Evolutionary conservation across 2,888 invertebrate genomes (phyloP), one percentile per base, ranked within the genome.

Genomic region (Diaphora mendica): DNA sequence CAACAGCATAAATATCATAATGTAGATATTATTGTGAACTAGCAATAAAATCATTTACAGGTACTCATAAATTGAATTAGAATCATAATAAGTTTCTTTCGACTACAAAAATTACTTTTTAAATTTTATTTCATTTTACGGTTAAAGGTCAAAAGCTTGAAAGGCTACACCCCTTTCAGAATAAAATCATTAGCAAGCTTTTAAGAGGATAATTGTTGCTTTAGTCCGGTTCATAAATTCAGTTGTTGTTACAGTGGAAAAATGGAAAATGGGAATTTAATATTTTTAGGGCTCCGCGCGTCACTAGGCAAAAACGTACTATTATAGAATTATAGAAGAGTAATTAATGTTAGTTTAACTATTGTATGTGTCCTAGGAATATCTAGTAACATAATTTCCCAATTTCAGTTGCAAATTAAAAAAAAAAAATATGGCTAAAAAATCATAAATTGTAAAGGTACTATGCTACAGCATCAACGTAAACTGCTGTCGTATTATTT

Each of bases 111-210:
- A 15, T 7, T 13, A 17, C 26, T 30, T 48, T 48, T 30, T 30
- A 68, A 30, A 42, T 67, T n/a, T 1, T 55, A 65, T 65, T 48
- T 74, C 77, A 71, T 67, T 74, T 72, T 71, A 79, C 51, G 5
- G 33, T 15, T 42, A 76, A 76, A 77, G 81, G 74, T 82, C 81
- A 33, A 13, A 23, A 30, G n/a, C 62, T 64, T 62, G 64, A 77
- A 80, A 82, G 71, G 75, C 55, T 67, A 69, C n/a, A n/a, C 33
- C 65, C 33, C n/a, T 66, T 17, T 68, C 78, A 20, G 23, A 75
- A 70, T 81, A 77, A 74, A 64, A 82, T 30, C 64, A 67, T 69
- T 72, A 67, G 35, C 65, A 69, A 70, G 66, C 68, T 78, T 77
- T 79, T 64, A 71, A 67, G 26, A 33, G 51, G 48, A 74, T 72